Evolutionary conservation across 2,797 vertebrate genomes (phyloP).

Genomic region (Ctenochaetus hawaiiensis): DNA sequence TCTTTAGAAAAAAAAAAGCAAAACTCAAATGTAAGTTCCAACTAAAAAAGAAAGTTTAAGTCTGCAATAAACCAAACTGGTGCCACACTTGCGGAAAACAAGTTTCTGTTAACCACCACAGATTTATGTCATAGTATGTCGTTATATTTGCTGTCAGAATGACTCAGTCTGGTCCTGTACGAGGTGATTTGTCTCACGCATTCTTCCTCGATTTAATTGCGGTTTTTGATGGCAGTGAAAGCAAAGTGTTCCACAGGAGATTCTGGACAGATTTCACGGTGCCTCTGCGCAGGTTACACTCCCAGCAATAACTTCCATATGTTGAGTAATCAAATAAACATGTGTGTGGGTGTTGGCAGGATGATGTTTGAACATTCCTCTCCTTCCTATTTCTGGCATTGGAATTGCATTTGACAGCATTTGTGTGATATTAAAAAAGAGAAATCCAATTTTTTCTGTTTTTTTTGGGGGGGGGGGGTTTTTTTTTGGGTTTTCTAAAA

Average conservation of each 20-base stretch:
- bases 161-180: conserved; percentile 3
- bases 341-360: conserved; percentile 7
- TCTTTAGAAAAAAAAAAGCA: conserved; percentile 1
- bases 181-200: not conserved
- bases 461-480: not conserved
- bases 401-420: conserved; percentile 3
- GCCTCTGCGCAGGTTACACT: conserved; percentile 21
- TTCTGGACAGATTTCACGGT: conserved; percentile 32
- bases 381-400: not conserved
- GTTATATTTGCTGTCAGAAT: not conserved
- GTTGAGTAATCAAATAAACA: conserved; percentile 31
- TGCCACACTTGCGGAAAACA: not conserved
- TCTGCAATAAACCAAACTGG: not conserved
- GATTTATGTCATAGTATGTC: not conserved
- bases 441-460: not conserved
- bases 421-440: not conserved
- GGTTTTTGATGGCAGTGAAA: conserved; percentile 11
- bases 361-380: not conserved
- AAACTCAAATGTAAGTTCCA: not conserved
- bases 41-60: not conserved
- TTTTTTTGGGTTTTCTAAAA: not conserved
- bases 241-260: conserved; percentile 27
- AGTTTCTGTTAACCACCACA: not conserved
- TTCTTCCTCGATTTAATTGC: conserved; percentile 5
- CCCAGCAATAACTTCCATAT: conserved; percentile 35